phyloP scores from a whole-genome alignment of 1,140 invertebrate genomes.

The Pachypeltis micranthus region DNA sequence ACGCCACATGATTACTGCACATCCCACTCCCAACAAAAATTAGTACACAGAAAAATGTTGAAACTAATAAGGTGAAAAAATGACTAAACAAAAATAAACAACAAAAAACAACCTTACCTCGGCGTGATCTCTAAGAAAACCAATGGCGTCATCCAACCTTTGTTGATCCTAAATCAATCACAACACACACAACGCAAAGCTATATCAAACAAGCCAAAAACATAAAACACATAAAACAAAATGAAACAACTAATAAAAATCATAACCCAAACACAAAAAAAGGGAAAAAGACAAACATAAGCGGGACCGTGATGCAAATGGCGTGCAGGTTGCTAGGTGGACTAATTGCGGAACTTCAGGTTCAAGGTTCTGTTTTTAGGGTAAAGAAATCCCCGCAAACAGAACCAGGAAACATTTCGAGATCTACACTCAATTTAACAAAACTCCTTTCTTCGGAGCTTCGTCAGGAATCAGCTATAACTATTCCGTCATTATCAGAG shows the following conservation, averaged over 20 bases:
- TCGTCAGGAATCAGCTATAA: no score
- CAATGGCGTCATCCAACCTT: slow-evolving; percentile 78
- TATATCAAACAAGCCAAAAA: slow-evolving; percentile 30
- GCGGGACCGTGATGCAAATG: no score
- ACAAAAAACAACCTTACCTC: slow-evolving; percentile 42
- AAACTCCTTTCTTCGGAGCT: no score
- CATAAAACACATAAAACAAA: slow-evolving; percentile 41
- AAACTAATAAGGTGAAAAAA: slow-evolving; percentile 15
- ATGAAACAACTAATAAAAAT: slow-evolving; percentile 37
- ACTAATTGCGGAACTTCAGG: no score
- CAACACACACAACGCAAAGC: slow-evolving; percentile 32
- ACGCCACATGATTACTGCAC: no score
- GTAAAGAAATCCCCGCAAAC: no score
- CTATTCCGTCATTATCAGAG: no score
- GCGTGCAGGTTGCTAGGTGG: no score
- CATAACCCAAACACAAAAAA: background rate
- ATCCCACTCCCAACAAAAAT: no score
- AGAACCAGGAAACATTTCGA: no score
- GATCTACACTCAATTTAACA: no score
- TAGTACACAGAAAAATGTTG: slow-evolving; percentile 18
- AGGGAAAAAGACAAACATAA: background rate
- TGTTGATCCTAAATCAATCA: slow-evolving; percentile 47
- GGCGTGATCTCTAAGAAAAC: slow-evolving; percentile 72
- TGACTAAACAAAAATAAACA: slow-evolving; percentile 23
- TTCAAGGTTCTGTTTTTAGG: no score